Evolutionary conservation across 2,797 vertebrate genomes (phyloP), one percentile per base, ranked within the genome.

Genomic region (Tangara arthus): DNA sequence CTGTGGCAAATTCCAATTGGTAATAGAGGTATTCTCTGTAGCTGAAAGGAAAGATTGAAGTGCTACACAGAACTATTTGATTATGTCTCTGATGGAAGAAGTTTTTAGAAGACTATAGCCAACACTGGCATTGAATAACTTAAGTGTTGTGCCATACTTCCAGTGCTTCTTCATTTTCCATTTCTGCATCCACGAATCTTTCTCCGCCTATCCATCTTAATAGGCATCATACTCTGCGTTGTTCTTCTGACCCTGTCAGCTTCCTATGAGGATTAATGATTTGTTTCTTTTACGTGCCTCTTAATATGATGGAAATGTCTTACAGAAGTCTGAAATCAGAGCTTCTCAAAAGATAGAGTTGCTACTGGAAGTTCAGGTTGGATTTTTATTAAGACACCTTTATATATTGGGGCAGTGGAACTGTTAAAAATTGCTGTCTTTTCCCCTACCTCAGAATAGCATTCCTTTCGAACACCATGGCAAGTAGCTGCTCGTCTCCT

Each of bases 401-500:
- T 84, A 82, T 89, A 69, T 91, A 86, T 73, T 26, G 87, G 78
- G 92, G 77, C 93, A 88, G 96, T 92, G 82, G 94, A 93, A 96
- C 83, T 79, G 96, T 98, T 96, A 98, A 97, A 97, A 97, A 98
- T 97, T 95, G 97, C 97, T 98, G 97, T 98, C 97, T 98, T 98
- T 98, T 98, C 98, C 98, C 96, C 98, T 98, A 98, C 98, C 98
- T 98, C 98, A 99, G 99, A 99, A 99, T 99, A 99, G 99, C 99
- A 99, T 99, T 99, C 98, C 99, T 97, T 99, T 99, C 98, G 99
- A 99, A 97, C 99, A 99, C 98, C 99, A 99, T 96, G 99, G 98
- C 98, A 99, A 99, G 98, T 99, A 99, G 98, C 98, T 98, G 98
- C 98, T 98, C 98, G 97, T 98, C 98, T 98, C 96, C 98, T 98